phyloP scores from a whole-genome alignment of 2,888 invertebrate species.

The Erebia palarica region DNA sequence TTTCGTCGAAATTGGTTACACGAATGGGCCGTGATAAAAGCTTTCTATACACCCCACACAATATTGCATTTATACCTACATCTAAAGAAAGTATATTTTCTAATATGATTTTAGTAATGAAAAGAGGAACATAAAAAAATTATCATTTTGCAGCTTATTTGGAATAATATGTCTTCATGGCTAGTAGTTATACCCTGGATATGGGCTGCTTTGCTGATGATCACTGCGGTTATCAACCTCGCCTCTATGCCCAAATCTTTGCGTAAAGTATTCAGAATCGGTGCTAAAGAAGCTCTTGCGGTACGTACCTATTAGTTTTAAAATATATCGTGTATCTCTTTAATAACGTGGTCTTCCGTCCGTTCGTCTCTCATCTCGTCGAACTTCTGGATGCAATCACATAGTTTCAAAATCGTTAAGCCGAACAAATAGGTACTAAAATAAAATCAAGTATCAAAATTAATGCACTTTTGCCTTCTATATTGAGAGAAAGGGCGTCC shows the following conservation, averaged over 20 bases:
- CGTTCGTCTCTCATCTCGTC: no score
- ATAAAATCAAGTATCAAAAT: not conserved
- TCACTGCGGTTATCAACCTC: slow-evolving; percentile 49
- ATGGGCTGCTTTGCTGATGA: slow-evolving; percentile 55
- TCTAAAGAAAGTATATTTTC: no score
- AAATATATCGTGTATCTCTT: not conserved
- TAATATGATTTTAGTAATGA: not conserved
- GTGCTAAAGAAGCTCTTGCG: slow-evolving; percentile 54
- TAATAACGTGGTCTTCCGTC: not conserved
- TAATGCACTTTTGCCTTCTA: no score
- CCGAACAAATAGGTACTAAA: no score
- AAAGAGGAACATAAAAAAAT: not conserved
- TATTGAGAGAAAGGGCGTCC: no score
- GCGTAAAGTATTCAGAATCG: slow-evolving; percentile 54
- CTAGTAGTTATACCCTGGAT: slow-evolving; percentile 59
- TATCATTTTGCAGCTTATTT: slow-evolving; percentile 56
- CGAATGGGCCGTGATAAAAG: no score
- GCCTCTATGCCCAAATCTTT: slow-evolving; percentile 44
- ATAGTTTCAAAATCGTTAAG: no score
- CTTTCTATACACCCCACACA: no score
- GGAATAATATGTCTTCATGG: slow-evolving; percentile 66
- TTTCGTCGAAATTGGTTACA: no score
- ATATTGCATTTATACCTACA: no score
- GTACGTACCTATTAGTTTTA: slow-evolving; percentile 49
- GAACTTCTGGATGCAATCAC: no score